Evolutionary conservation across 2,888 invertebrate species (phyloP).

Genomic region (Charanyca ferruginea): DNA sequence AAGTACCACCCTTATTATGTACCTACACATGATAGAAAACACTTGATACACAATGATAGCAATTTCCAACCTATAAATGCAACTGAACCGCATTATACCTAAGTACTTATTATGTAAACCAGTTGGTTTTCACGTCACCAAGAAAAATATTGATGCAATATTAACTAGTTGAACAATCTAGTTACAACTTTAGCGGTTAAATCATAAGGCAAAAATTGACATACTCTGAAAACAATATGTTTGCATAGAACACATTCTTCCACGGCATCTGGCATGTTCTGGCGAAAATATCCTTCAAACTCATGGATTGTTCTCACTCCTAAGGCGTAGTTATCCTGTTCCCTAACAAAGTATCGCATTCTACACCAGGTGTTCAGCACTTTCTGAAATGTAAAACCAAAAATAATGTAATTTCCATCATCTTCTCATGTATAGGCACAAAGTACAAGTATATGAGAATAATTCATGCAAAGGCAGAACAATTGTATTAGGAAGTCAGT

Average conservation of each 20-base stretch:
- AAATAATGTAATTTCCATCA: background rate
- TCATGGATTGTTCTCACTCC: constrained; percentile 86
- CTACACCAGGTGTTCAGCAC: constrained; percentile 82
- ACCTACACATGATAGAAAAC: no score
- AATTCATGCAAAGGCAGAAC: no score
- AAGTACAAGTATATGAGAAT: background rate
- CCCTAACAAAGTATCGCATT: constrained; percentile 84
- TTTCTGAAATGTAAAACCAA: constrained; percentile 78
- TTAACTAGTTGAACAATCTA: background rate
- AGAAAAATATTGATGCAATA: no score
- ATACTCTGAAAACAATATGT: constrained; percentile 85
- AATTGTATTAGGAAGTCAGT: no score
- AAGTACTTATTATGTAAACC: no score
- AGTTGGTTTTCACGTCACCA: no score
- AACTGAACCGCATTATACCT: no score
- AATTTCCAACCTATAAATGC: no score
- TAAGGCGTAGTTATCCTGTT: constrained; percentile 80
- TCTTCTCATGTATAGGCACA: background rate
- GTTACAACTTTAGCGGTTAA: background rate
- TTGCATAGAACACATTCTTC: constrained; percentile 86
- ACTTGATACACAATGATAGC: no score
- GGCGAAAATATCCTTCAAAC: constrained; percentile 84
- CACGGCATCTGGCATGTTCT: constrained; percentile 83
- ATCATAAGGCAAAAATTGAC: constrained; percentile 44
- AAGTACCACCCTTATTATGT: no score